Evolutionary conservation across 2,888 invertebrate genomes (phyloP).

Genomic region (Brachyopa scutellaris): DNA sequence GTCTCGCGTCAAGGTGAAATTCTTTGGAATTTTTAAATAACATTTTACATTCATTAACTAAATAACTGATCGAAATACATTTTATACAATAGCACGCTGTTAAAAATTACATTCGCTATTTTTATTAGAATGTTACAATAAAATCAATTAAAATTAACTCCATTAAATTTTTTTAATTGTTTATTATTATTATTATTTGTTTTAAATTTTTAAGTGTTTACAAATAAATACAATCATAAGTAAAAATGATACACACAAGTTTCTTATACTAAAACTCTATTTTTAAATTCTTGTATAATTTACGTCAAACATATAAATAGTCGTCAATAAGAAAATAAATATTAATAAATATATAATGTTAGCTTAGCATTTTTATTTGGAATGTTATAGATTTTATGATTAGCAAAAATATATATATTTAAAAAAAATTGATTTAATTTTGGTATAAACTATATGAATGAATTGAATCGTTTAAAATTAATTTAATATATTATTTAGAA

Average conservation of each 20-base stretch:
- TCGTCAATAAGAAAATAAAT: conserved; percentile 43
- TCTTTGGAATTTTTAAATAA: no score
- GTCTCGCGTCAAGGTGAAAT: no score
- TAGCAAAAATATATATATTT: conserved; percentile 17
- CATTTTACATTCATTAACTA: no score
- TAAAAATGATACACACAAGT: neutral
- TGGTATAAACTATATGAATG: conserved; percentile 53
- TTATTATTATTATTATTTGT: neutral
- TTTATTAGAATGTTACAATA: no score
- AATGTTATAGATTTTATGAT: conserved; percentile 45
- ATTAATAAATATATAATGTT: conserved; percentile 11
- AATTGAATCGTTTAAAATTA: conserved; percentile 43
- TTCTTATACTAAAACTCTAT: neutral
- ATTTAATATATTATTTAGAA: neutral
- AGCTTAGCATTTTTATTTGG: conserved; percentile 59
- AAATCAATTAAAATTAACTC: no score
- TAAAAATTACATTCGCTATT: no score
- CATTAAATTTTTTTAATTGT: neutral
- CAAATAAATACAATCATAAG: conserved; percentile 50
- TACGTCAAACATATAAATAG: neutral
- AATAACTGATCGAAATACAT: no score
- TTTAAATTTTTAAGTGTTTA: conserved; percentile 31
- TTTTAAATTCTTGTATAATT: conserved; percentile 1
- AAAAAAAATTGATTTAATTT: conserved; percentile 28
- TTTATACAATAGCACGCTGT: no score